Conservation (phyloP, 2,797 vertebrate genomes). For the Pseudomugil tenellus region DNA sequence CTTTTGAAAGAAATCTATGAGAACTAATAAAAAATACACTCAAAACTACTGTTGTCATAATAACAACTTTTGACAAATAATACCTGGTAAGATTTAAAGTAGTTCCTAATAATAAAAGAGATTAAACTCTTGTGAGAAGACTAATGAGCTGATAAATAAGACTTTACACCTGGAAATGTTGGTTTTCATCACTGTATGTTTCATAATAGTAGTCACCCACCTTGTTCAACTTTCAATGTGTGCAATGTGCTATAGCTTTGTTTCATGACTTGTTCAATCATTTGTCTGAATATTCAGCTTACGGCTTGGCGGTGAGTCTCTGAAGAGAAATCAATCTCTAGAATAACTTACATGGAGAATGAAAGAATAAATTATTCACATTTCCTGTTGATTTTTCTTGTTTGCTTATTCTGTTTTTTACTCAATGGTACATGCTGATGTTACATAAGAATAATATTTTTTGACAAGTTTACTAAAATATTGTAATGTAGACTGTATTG, state of each 20-base stretch:
- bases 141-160: background rate
- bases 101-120: background rate
- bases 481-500: background rate
- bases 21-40: background rate
- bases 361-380: background rate
- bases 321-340: background rate
- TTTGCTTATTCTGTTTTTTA: background rate
- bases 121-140: background rate
- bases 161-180: background rate
- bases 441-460: background rate
- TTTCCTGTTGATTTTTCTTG: background rate
- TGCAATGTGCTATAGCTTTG: background rate
- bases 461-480: background rate
- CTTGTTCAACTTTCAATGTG: background rate
- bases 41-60: background rate
- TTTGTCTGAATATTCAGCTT: background rate
- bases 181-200: background rate
- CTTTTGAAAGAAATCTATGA: background rate
- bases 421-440: background rate
- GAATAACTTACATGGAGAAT: background rate
- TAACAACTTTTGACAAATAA: background rate
- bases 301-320: background rate
- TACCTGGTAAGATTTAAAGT: background rate
- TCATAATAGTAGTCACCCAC: background rate
- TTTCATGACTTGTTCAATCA: background rate